These are phyloP conservation scores for Eidolon helvum DNA, from an alignment of 2,113 vertebrate genomes.

Conservation along the genomic window DNA sequence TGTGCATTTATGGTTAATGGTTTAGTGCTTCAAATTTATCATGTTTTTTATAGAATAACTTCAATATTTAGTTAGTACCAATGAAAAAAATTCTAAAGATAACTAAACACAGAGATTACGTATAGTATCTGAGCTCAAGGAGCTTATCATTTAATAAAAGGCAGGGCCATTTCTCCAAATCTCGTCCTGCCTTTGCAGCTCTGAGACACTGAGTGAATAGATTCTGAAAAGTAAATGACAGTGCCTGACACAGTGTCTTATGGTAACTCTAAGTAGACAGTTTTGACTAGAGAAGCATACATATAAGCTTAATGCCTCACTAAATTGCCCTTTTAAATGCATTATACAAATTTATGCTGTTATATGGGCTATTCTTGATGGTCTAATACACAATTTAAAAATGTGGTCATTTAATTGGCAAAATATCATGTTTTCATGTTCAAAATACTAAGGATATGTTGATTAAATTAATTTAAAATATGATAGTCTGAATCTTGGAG, in stretches of 20 bases:
- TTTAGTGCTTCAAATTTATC: background rate
- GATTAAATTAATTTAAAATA: background rate
- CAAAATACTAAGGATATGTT: background rate
- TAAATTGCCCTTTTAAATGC: background rate
- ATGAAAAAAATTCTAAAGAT: background rate
- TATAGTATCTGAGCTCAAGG: background rate
- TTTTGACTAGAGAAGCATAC: background rate
- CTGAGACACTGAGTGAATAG: fast-evolving
- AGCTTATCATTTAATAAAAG: background rate
- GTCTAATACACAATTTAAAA: background rate
- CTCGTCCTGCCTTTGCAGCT: background rate
- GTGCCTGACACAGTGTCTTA: background rate
- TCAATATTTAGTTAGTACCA: background rate
- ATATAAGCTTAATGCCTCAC: background rate
- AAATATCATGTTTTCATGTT: background rate
- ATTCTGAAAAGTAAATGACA: background rate
- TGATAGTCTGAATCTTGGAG: background rate
- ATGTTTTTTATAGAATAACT: background rate
- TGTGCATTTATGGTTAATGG: background rate
- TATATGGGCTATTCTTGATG: background rate
- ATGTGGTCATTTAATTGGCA: background rate
- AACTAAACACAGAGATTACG: background rate
- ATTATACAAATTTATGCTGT: background rate
- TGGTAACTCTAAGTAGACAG: background rate
- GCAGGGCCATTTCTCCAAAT: background rate